A percentile compares a stretch with the other conserved stretches of the same genome.
phyloP scores from a whole-genome alignment of 2,797 vertebrate genomes.

The Fratercula arctica region DNA sequence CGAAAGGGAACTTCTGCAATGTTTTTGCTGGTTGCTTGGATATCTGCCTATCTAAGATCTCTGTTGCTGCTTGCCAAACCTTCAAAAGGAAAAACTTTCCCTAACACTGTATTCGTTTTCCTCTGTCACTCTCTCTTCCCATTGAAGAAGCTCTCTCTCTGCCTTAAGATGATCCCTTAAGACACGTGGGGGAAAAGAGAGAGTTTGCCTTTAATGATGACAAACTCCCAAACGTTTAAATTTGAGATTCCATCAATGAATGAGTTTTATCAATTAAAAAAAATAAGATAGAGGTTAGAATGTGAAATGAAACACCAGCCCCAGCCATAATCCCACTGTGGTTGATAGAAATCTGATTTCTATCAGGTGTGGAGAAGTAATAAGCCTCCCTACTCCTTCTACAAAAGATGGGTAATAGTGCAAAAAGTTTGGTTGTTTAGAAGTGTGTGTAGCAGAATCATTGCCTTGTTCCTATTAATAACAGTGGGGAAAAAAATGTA shows the following conservation, averaged over 20 bases:
- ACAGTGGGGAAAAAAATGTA: not conserved
- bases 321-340: not conserved
- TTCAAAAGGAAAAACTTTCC: not conserved
- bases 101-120: not conserved
- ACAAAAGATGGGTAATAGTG: not conserved
- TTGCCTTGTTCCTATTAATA: not conserved
- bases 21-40: not conserved
- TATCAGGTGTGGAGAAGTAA: not conserved
- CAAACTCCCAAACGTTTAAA: not conserved
- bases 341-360: not conserved
- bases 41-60: not conserved
- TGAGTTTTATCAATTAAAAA: not conserved
- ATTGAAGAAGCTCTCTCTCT: not conserved
- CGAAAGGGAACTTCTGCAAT: not conserved
- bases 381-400: not conserved
- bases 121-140: not conserved
- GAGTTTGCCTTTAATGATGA: not conserved
- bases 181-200: not conserved
- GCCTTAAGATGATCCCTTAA: not conserved
- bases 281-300: not conserved
- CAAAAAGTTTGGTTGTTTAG: not conserved
- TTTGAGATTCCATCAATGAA: not conserved
- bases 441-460: not conserved
- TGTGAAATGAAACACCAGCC: fast-evolving
- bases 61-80: not conserved